phyloP scores from a whole-genome alignment of 2,113 vertebrate genomes.

The Rhinopomastus cyanomelas region DNA sequence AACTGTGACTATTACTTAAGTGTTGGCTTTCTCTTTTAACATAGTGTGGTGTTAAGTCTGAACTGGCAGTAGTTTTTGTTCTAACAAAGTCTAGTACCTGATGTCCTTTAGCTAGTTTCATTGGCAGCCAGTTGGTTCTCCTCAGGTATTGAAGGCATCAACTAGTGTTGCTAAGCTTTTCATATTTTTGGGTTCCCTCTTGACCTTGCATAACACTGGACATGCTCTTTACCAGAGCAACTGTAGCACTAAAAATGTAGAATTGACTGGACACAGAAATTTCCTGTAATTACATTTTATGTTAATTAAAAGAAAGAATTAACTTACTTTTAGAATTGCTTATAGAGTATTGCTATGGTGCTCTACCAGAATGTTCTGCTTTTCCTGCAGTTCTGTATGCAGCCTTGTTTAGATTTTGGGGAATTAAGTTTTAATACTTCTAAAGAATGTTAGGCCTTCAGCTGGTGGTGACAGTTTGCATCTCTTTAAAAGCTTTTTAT shows the following conservation, averaged over 20 bases:
- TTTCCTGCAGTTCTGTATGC: not conserved
- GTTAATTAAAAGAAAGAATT: not conserved
- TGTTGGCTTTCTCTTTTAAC: not conserved
- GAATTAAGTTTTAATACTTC: not conserved
- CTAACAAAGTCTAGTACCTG: not conserved
- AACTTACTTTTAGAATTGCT: not conserved
- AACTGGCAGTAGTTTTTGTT: not conserved
- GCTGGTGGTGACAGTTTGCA: not conserved
- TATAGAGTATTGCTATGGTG: not conserved
- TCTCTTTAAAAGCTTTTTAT: not conserved
- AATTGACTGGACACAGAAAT: not conserved
- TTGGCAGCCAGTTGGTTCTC: not conserved
- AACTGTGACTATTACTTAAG: not conserved
- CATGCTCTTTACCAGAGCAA: not conserved
- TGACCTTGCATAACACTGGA: not conserved
- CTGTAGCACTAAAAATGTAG: not conserved
- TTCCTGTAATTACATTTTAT: not conserved
- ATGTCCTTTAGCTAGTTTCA: not conserved
- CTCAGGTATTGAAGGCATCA: not conserved
- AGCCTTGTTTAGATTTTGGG: not conserved
- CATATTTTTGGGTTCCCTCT: not conserved
- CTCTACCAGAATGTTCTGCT: not conserved
- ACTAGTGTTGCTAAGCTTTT: not conserved
- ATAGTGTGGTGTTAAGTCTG: not conserved
- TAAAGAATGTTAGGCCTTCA: not conserved